These are phyloP conservation scores for Copidosoma floridanum DNA, from an alignment of 1,140 invertebrate genomes.

Conservation along the genomic window DNA sequence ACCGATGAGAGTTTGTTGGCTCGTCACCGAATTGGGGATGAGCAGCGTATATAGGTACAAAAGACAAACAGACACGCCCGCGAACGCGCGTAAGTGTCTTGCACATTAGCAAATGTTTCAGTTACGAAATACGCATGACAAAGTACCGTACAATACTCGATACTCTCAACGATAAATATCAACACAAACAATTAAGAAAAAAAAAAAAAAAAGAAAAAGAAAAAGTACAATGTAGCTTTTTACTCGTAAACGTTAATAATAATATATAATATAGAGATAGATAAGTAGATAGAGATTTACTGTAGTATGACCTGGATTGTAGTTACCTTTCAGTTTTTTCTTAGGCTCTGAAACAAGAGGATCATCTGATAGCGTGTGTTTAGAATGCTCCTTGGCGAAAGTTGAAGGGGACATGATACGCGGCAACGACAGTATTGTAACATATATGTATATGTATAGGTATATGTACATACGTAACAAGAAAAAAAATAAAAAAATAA, in stretches of 20 bases:
- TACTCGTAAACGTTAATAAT: conserved; percentile 41
- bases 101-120: conserved; percentile 31
- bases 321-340: conserved; percentile 70
- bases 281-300: conserved; percentile 28
- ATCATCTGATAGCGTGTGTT: conserved; percentile 57
- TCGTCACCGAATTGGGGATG: too few species aligned
- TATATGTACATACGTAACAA: neutral
- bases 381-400: conserved; percentile 53
- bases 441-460: neutral
- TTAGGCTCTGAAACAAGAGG: conserved; percentile 71
- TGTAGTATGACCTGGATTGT: conserved; percentile 45
- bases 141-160: conserved; percentile 40
- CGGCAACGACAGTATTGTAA: conserved; percentile 3
- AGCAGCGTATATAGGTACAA: too few species aligned
- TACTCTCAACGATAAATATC: conserved; percentile 39
- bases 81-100: conserved; percentile 16
- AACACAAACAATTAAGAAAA: conserved; percentile 40
- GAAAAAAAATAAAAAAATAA: too few species aligned
- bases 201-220: conserved; percentile 29
- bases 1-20: too few species aligned
- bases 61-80: too few species aligned
- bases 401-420: conserved; percentile 33
- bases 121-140: conserved; percentile 31
- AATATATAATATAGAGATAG: too few species aligned
- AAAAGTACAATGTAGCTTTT: conserved; percentile 39